These are phyloP conservation scores for Drosophila subsilvestris DNA, from an alignment of 2,888 invertebrate species.

Conservation along the genomic window DNA sequence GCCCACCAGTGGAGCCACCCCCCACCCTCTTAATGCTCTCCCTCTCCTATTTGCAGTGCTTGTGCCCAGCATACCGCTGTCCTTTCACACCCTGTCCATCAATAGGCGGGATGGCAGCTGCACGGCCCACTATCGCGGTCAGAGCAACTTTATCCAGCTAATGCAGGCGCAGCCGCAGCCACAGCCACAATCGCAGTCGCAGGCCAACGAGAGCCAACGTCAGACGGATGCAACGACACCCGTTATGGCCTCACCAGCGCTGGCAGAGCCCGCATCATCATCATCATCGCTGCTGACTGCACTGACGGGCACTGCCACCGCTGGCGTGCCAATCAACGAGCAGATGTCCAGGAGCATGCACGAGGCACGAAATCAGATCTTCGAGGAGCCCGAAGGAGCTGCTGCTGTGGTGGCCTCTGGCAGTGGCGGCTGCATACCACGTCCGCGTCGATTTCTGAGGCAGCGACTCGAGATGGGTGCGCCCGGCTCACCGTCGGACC, in stretches of 20 bases:
- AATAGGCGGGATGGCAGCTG: slow-evolving; percentile 95
- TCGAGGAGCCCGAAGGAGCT: slow-evolving; percentile 77
- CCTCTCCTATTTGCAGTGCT: slow-evolving; percentile 87
- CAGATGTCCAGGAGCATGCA: slow-evolving; percentile 84
- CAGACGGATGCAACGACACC: slow-evolving; percentile 70
- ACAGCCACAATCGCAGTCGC: too few species aligned
- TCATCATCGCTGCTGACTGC: slow-evolving; percentile 34
- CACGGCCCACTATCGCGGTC: slow-evolving; percentile 92
- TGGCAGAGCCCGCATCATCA: slow-evolving; percentile 26
- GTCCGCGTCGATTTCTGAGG: slow-evolving; percentile 9
- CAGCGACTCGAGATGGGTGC: slow-evolving; percentile 30
- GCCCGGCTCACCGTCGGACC: slow-evolving; percentile 22
- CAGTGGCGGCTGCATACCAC: slow-evolving; percentile 22
- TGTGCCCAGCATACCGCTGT: slow-evolving; percentile 91
- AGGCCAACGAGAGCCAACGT: slow-evolving; percentile 57
- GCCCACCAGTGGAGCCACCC: too few species aligned
- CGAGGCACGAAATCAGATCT: slow-evolving; percentile 83
- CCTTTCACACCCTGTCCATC: slow-evolving; percentile 94
- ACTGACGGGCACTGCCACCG: slow-evolving; percentile 44
- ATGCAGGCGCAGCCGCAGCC: slow-evolving; percentile 86
- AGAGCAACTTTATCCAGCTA: slow-evolving; percentile 91
- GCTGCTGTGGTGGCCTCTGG: neutral
- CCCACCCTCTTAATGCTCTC: neutral
- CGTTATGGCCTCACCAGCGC: slow-evolving; percentile 7
- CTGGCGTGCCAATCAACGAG: slow-evolving; percentile 80